Evolutionary conservation across 2,797 vertebrate genomes (phyloP).

Genomic region (Phrynocephalus vlangalii): DNA sequence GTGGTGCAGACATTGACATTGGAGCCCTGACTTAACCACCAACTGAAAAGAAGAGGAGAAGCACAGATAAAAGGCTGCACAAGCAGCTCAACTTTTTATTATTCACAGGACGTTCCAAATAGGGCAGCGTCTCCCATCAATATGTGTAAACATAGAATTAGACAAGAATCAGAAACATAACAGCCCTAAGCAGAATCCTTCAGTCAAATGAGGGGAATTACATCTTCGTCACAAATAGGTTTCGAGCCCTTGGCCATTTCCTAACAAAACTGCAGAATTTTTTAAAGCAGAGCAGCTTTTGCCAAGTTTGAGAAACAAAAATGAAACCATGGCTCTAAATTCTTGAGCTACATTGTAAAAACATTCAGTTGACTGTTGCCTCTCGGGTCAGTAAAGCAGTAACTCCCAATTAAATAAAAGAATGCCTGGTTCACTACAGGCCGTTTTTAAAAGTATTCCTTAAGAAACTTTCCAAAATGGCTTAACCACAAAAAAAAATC

Average conservation of each 20-base stretch:
- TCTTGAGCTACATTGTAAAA: constrained; percentile 40
- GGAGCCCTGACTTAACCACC: neutral
- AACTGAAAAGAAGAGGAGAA: constrained; percentile 33
- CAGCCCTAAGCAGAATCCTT: constrained; percentile 40
- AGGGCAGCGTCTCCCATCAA: constrained; percentile 28
- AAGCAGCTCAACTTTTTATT: constrained; percentile 53
- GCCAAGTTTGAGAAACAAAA: constrained; percentile 47
- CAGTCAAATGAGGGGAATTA: neutral
- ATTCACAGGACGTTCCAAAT: constrained; percentile 51
- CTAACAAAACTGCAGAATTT: constrained; percentile 18
- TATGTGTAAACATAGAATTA: constrained; percentile 45
- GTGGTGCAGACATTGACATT: neutral
- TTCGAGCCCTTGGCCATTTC: constrained; percentile 26
- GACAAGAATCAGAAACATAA: constrained; percentile 49
- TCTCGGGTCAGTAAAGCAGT: neutral
- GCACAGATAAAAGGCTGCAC: neutral
- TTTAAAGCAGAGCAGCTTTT: constrained; percentile 32
- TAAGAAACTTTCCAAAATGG: constrained; percentile 28
- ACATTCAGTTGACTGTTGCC: neutral
- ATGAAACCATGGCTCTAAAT: constrained; percentile 56
- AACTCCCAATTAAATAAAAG: constrained; percentile 3
- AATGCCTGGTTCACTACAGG: neutral
- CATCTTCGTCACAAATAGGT: constrained; percentile 44
- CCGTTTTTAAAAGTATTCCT: neutral
- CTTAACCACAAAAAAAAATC: constrained; percentile 20